These are phyloP conservation scores for Altica lythri DNA, from an alignment of 2,888 invertebrate genomes.

Conservation along the genomic window DNA sequence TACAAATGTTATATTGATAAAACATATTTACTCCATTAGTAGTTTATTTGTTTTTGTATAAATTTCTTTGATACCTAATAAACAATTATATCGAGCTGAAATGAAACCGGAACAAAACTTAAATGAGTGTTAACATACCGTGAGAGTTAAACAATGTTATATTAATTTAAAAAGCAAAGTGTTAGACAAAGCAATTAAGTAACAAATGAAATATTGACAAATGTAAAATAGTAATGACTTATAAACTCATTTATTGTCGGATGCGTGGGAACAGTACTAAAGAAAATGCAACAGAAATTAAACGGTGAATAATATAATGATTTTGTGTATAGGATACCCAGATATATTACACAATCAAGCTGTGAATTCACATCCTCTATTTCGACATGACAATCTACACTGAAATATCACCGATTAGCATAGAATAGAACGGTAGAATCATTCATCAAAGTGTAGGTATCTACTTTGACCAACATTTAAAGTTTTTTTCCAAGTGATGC, in stretches of 20 bases:
- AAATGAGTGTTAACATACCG: neutral
- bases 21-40: too few species aligned
- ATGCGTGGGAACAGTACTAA: constrained; percentile 11
- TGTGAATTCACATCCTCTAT: constrained; percentile 20
- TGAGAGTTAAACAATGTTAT: constrained; percentile 3
- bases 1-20: too few species aligned
- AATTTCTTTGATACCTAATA: too few species aligned
- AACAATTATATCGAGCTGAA: too few species aligned
- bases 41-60: too few species aligned
- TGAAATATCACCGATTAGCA: constrained; percentile 13
- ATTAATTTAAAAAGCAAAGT: neutral
- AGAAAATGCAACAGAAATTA: constrained; percentile 7
- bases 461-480: neutral
- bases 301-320: constrained; percentile 7
- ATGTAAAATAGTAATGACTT: constrained; percentile 7
- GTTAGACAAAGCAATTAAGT: constrained; percentile 6
- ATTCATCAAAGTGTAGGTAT: constrained; percentile 9
- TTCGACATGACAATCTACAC: constrained; percentile 19
- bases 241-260: neutral
- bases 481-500: too few species aligned
- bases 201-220: constrained; percentile 3
- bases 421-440: constrained; percentile 15
- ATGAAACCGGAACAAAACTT: neutral
- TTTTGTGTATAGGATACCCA: neutral
- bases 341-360: constrained; percentile 19